Evolutionary conservation across 2,113 vertebrate genomes (phyloP).

Genomic region (Heterochromis multidens): DNA sequence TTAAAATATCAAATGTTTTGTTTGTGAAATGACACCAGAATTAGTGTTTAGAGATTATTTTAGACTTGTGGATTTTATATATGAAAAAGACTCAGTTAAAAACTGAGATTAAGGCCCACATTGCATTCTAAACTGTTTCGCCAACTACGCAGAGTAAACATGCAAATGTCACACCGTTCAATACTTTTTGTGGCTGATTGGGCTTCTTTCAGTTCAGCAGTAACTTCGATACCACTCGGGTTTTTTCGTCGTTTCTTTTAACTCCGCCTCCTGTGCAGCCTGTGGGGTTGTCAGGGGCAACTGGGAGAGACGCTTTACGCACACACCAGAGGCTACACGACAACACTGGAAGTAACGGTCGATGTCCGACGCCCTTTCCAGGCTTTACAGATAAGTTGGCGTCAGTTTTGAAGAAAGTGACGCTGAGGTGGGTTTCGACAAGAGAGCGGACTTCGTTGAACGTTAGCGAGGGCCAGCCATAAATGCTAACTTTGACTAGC

Average conservation of each 20-base stretch:
- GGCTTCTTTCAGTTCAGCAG: not conserved
- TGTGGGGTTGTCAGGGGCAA: conserved; percentile 69
- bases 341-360: not conserved
- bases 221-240: conserved; percentile 5
- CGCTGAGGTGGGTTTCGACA: not conserved
- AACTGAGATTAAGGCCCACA: too few relatives aligned
- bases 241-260: conserved; percentile 43
- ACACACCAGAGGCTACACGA: not conserved
- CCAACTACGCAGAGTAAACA: not conserved
- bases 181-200: not conserved
- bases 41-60: too few relatives aligned
- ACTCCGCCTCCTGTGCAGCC: conserved; percentile 23
- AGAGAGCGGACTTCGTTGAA: not conserved
- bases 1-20: not conserved
- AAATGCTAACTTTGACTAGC: conserved; percentile 48
- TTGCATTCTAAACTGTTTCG: too few relatives aligned
- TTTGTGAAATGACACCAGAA: not conserved
- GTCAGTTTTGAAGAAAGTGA: not conserved
- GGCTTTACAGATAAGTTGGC: not conserved
- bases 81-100: too few relatives aligned
- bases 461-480: not conserved
- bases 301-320: conserved; percentile 58
- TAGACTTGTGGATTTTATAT: too few relatives aligned
- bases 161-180: not conserved
- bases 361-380: not conserved